Evolutionary conservation across 2,113 vertebrate species (phyloP), one percentile per base, ranked within the genome.

Genomic region (Nanger granti): DNA sequence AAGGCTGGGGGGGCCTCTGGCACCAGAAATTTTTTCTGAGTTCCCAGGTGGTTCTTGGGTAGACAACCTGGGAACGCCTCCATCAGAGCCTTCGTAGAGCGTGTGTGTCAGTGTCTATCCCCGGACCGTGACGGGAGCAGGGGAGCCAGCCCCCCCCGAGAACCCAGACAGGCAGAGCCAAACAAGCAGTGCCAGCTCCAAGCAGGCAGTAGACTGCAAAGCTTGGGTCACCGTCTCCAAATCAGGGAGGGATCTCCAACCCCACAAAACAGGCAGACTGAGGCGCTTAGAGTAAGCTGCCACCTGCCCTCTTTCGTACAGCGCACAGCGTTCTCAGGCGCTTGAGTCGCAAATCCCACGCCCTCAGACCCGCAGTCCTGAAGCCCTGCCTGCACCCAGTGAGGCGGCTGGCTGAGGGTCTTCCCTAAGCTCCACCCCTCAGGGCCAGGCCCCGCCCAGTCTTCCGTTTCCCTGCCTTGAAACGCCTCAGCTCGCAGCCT

Each of bases 391-490:
- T 24, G 47, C 5, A 34, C 31, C 85, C 31, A 49, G 11, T 0
- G 2, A 54, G 22, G 26, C 1, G n/a, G 14, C 66, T 37, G 28
- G 6, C 0, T 7, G 47, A 49, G 37, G 62, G 55, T 29, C n/a
- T 31, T 15, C 37, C 87, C 28, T 20, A 5, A 24, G 15, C 24
- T 49, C 93, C 11, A 2, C 28, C 47, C 49, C n/a, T 44, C 47
- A 18, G 13, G 64, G 26, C 52, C 37, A 29, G 0, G 1, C 29
- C 64, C 80, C 20, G 31, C 47, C 3, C 8, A 18, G 0, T 9
- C 49, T 20, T 34, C 73, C 44, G 5, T 60, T 37, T 86, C 83
- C n/a, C 57, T 13, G 4, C n/a, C 55, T 49, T 37, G 8, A 82
- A 15, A 22, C 20, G 13, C 13, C 2, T 44, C 20, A 52, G 17